phyloP scores from a whole-genome alignment of 2,888 invertebrate species.

The Gortyna flavago region DNA sequence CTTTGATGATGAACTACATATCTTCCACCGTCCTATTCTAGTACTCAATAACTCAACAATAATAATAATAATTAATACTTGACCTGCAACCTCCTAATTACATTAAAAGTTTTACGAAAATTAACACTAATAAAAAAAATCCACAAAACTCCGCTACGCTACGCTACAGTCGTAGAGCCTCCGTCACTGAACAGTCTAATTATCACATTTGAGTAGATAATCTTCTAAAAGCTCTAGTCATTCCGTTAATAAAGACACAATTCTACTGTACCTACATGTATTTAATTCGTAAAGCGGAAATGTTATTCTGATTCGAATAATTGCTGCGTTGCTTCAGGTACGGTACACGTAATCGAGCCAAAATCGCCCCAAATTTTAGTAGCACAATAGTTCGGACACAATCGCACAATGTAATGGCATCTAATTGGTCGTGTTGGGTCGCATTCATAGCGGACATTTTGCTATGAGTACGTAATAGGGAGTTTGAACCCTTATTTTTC shows the following conservation, averaged over 20 bases:
- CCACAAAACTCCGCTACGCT: conserved; percentile 18
- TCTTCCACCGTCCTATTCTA: neutral
- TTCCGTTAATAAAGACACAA: conserved; percentile 59
- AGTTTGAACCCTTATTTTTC: conserved; percentile 44
- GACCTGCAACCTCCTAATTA: conserved; percentile 21
- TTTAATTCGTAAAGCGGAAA: conserved; percentile 68
- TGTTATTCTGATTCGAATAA: conserved; percentile 71
- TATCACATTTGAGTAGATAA: conserved; percentile 43
- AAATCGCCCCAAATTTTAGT: conserved; percentile 71
- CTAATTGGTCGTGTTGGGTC: conserved; percentile 76
- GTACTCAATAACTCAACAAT: neutral
- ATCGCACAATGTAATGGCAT: conserved; percentile 75
- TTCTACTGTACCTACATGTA: conserved; percentile 61
- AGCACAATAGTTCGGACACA: conserved; percentile 74
- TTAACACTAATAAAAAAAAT: conserved; percentile 33
- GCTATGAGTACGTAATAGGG: conserved; percentile 51
- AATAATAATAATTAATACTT: conserved; percentile 38
- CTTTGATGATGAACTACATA: neutral
- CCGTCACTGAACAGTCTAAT: conserved; percentile 36
- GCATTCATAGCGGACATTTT: conserved; percentile 70
- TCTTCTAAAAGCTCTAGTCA: conserved; percentile 60
- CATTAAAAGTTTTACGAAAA: conserved; percentile 9
- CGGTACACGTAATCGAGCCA: conserved; percentile 72
- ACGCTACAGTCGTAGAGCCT: neutral
- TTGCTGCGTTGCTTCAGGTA: conserved; percentile 71